Base-by-base conservation (phyloP, 2,888 invertebrate species). In the Ephialtes manifestator region DNA sequence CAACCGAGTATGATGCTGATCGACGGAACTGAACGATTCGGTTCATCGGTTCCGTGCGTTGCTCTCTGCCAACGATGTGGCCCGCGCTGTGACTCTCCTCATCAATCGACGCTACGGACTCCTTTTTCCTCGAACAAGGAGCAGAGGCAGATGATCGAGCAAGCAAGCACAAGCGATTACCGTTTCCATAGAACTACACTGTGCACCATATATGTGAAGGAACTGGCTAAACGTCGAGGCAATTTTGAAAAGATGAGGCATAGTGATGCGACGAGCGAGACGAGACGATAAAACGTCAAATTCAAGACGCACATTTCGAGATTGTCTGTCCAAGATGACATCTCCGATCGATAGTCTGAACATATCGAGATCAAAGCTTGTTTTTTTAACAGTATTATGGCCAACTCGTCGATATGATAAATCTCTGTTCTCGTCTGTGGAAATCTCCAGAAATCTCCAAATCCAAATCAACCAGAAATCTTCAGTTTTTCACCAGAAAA, bases 1-100 rank as follows among this genome's bases (percentile, higher is more conserved):
- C 81, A 85, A 85, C 78, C 24, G 78, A 75, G 84, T 85, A 79
- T 85, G 81, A 85, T 81, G 81, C 78, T 85, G 84, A 85, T 85
- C 81, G 84, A 85, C 77, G 74, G 58, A 65, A 81, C 81, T 75
- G 70, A 85, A 78, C 81, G 81, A 81, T 81, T 75, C 76, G 78
- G 81, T 78, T 74, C 81, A 85, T 78, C 78, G 84, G 78, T 78
- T 81, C 55, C 74, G 81, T 68, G 71, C 55, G 76, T 15, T 76
- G 53, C 80, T 46, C 80, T 43, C 67, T 65, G 35, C 65, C 55
- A 81, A 72, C 72, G 77, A 76, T 80, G 53, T 31, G 65, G 20
- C 72, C 35, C 74, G 24, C 39, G 60, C 20, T 58, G 68, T 68
- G 74, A 75, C 81, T 81, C 74, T 51, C 70, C 65, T 75, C 76